A percentile compares a stretch with the other conserved stretches of the same genome.
Evolutionary conservation across 92 coral and sea anemone genomes (phyloP).

Genomic region (Palythoa grandis): DNA sequence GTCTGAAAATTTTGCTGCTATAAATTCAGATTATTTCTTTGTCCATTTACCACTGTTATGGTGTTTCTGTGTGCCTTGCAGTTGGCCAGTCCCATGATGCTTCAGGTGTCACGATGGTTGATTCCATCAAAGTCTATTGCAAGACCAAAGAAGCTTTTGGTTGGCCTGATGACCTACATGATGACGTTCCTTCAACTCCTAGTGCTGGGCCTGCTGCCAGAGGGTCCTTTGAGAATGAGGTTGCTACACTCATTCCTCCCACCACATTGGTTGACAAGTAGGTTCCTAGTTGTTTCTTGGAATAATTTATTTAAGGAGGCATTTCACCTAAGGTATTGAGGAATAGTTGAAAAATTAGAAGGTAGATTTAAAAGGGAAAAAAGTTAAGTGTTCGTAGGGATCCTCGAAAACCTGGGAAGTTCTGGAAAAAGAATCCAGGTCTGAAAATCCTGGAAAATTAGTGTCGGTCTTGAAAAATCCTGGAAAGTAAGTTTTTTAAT

Average conservation of each 20-base stretch:
- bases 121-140: slow-evolving; percentile 92
- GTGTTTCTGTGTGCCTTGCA: slow-evolving; percentile 15
- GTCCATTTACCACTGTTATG: background rate
- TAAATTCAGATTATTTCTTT: background rate
- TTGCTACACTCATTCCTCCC: slow-evolving; percentile 74
- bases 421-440: too few species aligned
- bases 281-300: slow-evolving; percentile 12
- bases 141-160: slow-evolving; percentile 97
- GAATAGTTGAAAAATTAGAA: too few species aligned
- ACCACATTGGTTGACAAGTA: slow-evolving; percentile 89
- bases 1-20: too few species aligned
- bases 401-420: too few species aligned
- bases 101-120: slow-evolving; percentile 95
- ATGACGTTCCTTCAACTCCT: slow-evolving; percentile 83
- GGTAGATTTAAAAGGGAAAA: too few species aligned
- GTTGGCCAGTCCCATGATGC: slow-evolving; percentile 97
- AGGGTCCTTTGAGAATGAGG: slow-evolving; percentile 76
- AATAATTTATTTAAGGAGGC: background rate
- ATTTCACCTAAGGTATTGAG: too few species aligned
- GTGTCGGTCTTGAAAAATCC: too few species aligned
- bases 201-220: slow-evolving; percentile 61
- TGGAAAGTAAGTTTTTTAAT: too few species aligned
- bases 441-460: too few species aligned
- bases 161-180: slow-evolving; percentile 99
- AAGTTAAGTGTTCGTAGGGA: too few species aligned